Conservation (phyloP, 2,797 vertebrate species). For the Hipposideros larvatus region DNA sequence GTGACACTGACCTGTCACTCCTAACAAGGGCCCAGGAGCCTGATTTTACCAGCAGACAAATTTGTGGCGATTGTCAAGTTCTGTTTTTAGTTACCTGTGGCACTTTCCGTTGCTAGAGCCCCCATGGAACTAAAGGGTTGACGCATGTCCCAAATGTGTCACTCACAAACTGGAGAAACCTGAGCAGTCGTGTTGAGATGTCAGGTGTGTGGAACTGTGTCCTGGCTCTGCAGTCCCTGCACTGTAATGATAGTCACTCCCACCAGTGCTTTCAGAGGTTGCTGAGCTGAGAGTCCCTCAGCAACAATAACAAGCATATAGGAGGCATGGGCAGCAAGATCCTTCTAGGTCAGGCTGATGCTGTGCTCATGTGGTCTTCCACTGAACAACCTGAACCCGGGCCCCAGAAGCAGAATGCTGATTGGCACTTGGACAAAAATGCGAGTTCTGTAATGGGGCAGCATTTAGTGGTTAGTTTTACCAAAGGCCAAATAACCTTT, state of each 20-base stretch:
- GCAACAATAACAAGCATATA: neutral
- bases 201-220: neutral
- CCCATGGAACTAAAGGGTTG: neutral
- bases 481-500: neutral
- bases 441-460: neutral
- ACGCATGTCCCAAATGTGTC: conserved; percentile 3
- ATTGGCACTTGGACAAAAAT: conserved; percentile 16
- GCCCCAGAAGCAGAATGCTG: neutral
- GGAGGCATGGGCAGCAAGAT: neutral
- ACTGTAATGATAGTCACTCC: neutral
- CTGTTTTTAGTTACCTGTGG: neutral
- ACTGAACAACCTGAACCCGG: neutral
- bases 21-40: neutral
- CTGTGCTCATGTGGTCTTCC: neutral
- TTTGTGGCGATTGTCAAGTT: neutral
- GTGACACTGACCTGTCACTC: neutral
- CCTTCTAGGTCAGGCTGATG: neutral
- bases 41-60: neutral
- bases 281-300: neutral
- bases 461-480: conserved; percentile 41
- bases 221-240: neutral
- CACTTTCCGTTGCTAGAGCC: neutral
- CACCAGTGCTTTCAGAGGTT: neutral
- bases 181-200: neutral
- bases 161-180: neutral